Conservation (phyloP, 2,797 vertebrate genomes). For the Echiichthys vipera region DNA sequence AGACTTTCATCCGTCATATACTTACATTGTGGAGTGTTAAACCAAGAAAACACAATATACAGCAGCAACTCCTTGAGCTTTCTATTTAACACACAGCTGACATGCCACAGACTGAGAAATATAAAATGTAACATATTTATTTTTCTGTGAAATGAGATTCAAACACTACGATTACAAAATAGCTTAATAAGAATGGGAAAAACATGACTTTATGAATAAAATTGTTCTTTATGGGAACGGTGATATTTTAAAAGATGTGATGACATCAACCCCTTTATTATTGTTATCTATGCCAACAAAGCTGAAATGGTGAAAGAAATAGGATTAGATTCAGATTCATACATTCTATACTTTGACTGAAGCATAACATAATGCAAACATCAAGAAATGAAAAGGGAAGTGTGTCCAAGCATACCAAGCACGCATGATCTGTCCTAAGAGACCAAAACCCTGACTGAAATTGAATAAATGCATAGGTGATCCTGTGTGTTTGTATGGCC, state of each 20-base stretch:
- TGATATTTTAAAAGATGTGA: not conserved
- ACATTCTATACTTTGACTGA: not conserved
- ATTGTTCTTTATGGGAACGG: not conserved
- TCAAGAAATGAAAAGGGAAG: slow-evolving; percentile 2
- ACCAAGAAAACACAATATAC: slow-evolving; percentile 29
- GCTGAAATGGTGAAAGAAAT: not conserved
- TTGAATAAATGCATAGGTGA: slow-evolving; percentile 16
- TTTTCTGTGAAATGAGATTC: not conserved
- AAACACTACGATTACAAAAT: not conserved
- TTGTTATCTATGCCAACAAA: not conserved
- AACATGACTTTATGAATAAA: not conserved
- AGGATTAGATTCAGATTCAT: not conserved
- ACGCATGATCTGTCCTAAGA: not conserved
- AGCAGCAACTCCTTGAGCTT: slow-evolving; percentile 19
- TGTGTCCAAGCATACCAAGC: slow-evolving; percentile 20
- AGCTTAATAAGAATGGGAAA: not conserved
- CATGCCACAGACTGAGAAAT: not conserved
- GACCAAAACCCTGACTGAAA: slow-evolving; percentile 13
- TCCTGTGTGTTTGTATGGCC: not conserved
- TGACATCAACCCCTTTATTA: not conserved
- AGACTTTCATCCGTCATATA: slow-evolving; percentile 74
- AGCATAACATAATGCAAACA: not conserved
- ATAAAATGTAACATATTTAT: not conserved
- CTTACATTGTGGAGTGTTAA: slow-evolving; percentile 34
- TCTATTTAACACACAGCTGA: no score